Evolutionary conservation across 2,113 vertebrate species (phyloP), one percentile per base, ranked within the genome.

Genomic region (Hydropotes inermis): DNA sequence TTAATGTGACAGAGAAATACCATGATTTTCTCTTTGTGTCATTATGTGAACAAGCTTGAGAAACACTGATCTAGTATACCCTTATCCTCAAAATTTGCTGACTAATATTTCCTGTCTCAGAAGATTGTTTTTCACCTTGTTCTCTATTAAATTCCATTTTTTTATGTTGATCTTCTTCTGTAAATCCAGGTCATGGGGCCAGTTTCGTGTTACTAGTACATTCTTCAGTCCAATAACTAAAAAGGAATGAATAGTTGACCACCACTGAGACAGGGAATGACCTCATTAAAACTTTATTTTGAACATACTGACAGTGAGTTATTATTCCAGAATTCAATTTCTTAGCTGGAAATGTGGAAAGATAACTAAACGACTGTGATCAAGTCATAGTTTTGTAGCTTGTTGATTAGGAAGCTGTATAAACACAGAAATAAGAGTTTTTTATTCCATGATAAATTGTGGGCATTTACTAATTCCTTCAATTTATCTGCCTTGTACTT

Each of bases 401-500:
- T 93, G 54, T 61, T 87, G 50, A 97, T 82, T 61, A 91, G 28
- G 43, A 92, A n/a, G 39, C 30, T 52, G 45, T 27, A 12, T 15
- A 86, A 58, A 94, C 47, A 85, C 2, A 79, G 36, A 79, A 83
- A 93, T 92, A 87, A 76, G 17, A 92, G 3, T 60, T 57, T 92
- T 58, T 81, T 36, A 52, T 54, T 9, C 36, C 57, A 83, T n/a
- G 9, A 85, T 81, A 92, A 96, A 95, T 89, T 96, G 79, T 85
- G 70, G 14, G 36, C 17, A 76, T 81, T 61, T 25, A 81, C 57
- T 96, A 82, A 92, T 64, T 23, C 85, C 55, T 93, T 86, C 36
- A 79, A 89, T 89, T 93, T 94, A 84, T 94, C 28, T 84, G 55
- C 36, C 54, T 88, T 95, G 19, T 89, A 64, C 57, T 87, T 95